These are phyloP conservation scores for Rallus crepitans DNA, from an alignment of 2,797 vertebrate species.

Conservation along the genomic window DNA sequence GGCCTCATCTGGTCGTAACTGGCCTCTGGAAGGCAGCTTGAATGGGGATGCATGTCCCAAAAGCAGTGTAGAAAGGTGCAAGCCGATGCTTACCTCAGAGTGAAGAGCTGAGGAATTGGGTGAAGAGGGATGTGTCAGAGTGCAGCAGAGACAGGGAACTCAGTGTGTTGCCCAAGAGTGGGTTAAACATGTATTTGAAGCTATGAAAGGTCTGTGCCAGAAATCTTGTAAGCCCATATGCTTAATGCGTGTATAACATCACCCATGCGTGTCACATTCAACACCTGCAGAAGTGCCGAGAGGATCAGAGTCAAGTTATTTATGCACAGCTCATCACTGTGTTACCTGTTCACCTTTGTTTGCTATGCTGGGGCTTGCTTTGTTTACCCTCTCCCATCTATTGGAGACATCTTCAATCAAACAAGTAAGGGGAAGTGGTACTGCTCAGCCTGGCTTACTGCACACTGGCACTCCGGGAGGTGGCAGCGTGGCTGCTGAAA, in stretches of 20 bases:
- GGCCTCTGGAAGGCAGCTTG: neutral
- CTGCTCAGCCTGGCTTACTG: neutral
- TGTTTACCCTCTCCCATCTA: neutral
- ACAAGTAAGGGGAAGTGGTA: neutral
- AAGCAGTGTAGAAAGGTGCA: neutral
- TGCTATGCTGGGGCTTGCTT: conserved; percentile 10
- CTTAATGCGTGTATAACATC: neutral
- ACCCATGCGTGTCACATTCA: neutral
- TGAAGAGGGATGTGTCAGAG: neutral
- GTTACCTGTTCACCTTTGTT: conserved; percentile 11
- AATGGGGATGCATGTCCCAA: neutral
- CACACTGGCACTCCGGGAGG: neutral
- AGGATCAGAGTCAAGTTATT: neutral
- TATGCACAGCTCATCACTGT: neutral
- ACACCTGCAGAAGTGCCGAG: neutral
- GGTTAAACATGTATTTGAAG: neutral
- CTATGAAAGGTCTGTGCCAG: neutral
- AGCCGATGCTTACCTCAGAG: neutral
- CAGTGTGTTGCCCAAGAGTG: neutral
- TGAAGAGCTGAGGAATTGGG: neutral
- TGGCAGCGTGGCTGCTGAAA: neutral
- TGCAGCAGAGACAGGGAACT: neutral
- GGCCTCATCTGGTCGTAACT: neutral
- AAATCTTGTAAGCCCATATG: neutral
- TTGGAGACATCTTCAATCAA: neutral